These are phyloP conservation scores for Trilocha varians DNA, from an alignment of 2,888 invertebrate species.

Conservation along the genomic window DNA sequence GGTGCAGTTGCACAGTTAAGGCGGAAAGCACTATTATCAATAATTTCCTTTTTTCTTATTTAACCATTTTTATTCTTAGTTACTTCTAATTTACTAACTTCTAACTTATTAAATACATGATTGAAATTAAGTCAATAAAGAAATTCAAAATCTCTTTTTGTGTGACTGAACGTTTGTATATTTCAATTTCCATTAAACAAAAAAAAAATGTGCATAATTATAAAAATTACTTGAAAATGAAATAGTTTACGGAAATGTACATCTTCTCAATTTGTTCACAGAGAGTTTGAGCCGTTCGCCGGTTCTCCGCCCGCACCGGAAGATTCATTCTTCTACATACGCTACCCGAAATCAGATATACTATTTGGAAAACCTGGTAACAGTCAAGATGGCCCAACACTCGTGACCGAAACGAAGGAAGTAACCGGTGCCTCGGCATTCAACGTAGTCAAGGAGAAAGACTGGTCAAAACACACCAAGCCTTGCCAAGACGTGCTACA, in stretches of 20 bases:
- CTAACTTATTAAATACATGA: too few relatives aligned
- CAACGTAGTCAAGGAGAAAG: slow-evolving; percentile 45
- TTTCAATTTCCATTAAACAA: not conserved
- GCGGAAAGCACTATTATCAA: too few relatives aligned
- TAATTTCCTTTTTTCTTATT: too few relatives aligned
- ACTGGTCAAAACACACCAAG: slow-evolving; percentile 78
- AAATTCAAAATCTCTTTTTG: too few relatives aligned
- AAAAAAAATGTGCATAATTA: not conserved
- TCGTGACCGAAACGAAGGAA: slow-evolving; percentile 35
- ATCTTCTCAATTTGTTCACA: slow-evolving; percentile 30
- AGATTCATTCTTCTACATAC: slow-evolving; percentile 81
- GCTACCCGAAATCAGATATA: slow-evolving; percentile 71
- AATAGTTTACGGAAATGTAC: slow-evolving; percentile 2
- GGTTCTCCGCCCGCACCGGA: slow-evolving; percentile 82
- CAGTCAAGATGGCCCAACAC: slow-evolving; percentile 30
- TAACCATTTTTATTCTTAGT: too few relatives aligned
- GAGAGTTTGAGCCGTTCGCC: slow-evolving; percentile 64
- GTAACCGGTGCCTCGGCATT: slow-evolving; percentile 30
- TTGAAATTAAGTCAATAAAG: too few relatives aligned
- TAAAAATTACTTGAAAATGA: too few relatives aligned
- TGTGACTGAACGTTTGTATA: too few relatives aligned
- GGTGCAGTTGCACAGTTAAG: too few relatives aligned
- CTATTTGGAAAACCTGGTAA: slow-evolving; percentile 43
- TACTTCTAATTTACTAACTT: too few relatives aligned
- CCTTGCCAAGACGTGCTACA: slow-evolving; percentile 78